Base-by-base conservation (phyloP, 2,888 invertebrate genomes). In the Pyrochroa serraticornis region DNA sequence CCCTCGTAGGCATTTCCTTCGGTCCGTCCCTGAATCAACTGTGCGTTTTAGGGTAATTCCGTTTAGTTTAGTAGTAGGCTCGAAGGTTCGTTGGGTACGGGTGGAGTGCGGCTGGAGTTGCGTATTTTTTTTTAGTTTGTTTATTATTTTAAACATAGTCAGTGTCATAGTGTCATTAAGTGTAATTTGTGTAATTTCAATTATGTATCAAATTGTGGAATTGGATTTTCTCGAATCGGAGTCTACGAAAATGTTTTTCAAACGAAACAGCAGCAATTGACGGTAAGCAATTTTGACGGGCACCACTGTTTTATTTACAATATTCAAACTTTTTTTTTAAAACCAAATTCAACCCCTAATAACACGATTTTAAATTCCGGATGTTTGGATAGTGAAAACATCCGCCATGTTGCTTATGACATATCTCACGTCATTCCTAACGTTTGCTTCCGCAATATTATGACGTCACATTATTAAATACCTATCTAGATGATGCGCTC, bases 391-490 rank as follows among this genome's bases (percentile, higher is more conserved):
- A 63, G 62, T 64, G 68, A 71, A 70, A 72, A 72, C 74, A 78
- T 79, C 79, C 78, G 79, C 79, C 79, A 79, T 79, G 75, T 75
- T 78, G 77, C 72, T 66, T 71, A 70, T 77, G 76, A 74, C 77
- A 78, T 77, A 78, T 77, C 76, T 77, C 77, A 78, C 78, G 77
- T 77, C 77, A 78, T 75, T 75, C 75, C 66, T 66, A 57, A 48
- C 66, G 65, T 63, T 63, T 67, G 69, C 71, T 72, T 71, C 71
- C 70, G 71, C 68, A 69, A 67, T 64, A 64, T 67, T 55, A 50
- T 69, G 73, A 75, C 73, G 74, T 75, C 73, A 75, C 62, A 58
- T 67, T 67, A 70, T 75, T 74, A 73, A 73, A 74, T 70, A 69
- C 70, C 72, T 71, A 69, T 71, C 70, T 72, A 73, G 69, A 70